A percentile compares a stretch with the other conserved stretches of the same genome.
Evolutionary conservation across 1,140 invertebrate genomes (phyloP).

Genomic region (Metaphire vulgaris): DNA sequence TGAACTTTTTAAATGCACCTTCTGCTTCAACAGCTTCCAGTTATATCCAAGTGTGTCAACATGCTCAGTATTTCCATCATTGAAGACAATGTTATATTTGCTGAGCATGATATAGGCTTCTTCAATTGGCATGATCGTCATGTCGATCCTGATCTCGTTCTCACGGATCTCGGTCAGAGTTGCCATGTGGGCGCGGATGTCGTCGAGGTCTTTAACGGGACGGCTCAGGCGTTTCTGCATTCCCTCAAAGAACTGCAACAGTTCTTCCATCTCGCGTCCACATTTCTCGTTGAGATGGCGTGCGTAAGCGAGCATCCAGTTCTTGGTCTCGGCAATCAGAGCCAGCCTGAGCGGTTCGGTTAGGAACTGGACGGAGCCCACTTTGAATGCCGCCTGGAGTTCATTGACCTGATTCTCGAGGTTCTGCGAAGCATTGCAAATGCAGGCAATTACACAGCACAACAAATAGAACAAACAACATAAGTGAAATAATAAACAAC

Average conservation of each 20-base stretch:
- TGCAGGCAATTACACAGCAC: too few species aligned
- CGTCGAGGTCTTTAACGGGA: constrained; percentile 82
- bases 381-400: constrained; percentile 43
- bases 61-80: constrained; percentile 81
- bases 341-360: constrained; percentile 78
- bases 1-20: too few species aligned
- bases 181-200: constrained; percentile 86
- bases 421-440: constrained; percentile 38
- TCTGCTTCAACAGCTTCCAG: constrained; percentile 72
- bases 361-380: constrained; percentile 49
- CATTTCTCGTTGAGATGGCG: constrained; percentile 88
- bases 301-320: constrained; percentile 77
- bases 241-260: constrained; percentile 49
- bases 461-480: too few species aligned
- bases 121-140: constrained; percentile 87
- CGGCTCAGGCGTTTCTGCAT: constrained; percentile 53
- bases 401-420: constrained; percentile 50
- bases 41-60: constrained; percentile 83
- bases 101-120: constrained; percentile 87
- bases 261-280: constrained; percentile 77
- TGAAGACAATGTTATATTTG: constrained; percentile 77
- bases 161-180: constrained; percentile 84
- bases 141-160: constrained; percentile 88
- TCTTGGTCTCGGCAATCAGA: constrained; percentile 74
- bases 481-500: constrained; percentile 8